Conservation (phyloP, 2,113 vertebrate genomes). For the Alethe diademata region DNA sequence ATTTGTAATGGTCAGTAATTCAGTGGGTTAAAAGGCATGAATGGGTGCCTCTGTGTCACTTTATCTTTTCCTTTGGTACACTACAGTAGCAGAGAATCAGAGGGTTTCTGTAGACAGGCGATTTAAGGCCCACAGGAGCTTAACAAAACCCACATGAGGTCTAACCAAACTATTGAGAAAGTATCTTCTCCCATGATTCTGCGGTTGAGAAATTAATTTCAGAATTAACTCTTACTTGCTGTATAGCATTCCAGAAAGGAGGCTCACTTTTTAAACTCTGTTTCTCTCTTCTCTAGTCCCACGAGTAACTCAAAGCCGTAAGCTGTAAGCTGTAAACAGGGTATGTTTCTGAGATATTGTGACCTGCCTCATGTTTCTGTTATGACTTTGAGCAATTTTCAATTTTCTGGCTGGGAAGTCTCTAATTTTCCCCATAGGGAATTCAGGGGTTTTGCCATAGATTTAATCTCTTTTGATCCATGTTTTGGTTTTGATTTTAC, state of each 20-base stretch:
- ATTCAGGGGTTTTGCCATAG: neutral
- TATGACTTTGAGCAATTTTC: neutral
- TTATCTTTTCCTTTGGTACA: neutral
- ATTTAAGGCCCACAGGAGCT: neutral
- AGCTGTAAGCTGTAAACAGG: neutral
- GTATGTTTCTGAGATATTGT: neutral
- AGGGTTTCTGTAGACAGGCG: neutral
- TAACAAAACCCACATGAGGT: neutral
- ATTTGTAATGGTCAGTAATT: neutral
- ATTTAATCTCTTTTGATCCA: neutral
- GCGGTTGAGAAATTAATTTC: neutral
- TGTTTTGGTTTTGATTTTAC: neutral
- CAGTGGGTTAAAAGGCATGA: neutral
- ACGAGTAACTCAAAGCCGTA: neutral
- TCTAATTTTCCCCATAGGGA: neutral
- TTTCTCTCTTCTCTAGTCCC: neutral
- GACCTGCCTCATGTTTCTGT: neutral
- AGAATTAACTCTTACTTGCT: neutral
- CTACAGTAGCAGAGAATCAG: neutral
- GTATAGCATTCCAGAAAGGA: neutral
- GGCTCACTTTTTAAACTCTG: neutral
- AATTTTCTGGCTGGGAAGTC: neutral
- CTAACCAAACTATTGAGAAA: neutral
- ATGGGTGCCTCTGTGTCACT: neutral
- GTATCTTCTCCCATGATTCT: neutral